Evolutionary conservation across 1,140 invertebrate species (phyloP).

Genomic region (Drosophila albomicans): DNA sequence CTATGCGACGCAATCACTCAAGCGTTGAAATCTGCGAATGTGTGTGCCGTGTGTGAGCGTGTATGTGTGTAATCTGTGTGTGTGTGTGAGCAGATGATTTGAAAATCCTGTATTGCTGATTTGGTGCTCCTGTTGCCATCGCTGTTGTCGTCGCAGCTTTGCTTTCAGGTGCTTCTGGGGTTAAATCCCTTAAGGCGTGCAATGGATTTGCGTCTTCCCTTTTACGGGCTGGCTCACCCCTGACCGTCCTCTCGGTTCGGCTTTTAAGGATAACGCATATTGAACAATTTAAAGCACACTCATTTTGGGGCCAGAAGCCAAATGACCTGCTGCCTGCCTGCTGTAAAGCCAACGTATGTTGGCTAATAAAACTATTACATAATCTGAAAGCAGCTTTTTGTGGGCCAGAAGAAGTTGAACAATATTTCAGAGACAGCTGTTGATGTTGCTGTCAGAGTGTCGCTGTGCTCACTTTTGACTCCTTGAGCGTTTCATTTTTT

Average conservation of each 20-base stretch:
- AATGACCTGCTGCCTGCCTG: neutral
- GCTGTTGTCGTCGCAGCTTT: slow-evolving; percentile 69
- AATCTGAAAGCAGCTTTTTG: slow-evolving; percentile 2
- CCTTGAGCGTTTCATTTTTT: slow-evolving; percentile 35
- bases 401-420: neutral
- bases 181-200: slow-evolving; percentile 72
- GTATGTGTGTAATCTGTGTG: slow-evolving; percentile 3
- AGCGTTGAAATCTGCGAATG: slow-evolving; percentile 74
- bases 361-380: slow-evolving; percentile 21
- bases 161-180: slow-evolving; percentile 71
- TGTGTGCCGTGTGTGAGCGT: slow-evolving; percentile 29
- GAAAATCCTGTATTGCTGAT: slow-evolving; percentile 82
- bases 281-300: slow-evolving; percentile 42
- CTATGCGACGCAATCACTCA: slow-evolving; percentile 79
- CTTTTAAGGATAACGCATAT: slow-evolving; percentile 34
- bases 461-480: slow-evolving; percentile 35
- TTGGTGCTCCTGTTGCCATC: slow-evolving; percentile 54
- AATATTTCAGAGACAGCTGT: slow-evolving; percentile 18
- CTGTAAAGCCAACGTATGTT: neutral
- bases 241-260: neutral
- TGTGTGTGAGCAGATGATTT: slow-evolving; percentile 67
- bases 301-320: slow-evolving; percentile 17
- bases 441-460: slow-evolving; percentile 28
- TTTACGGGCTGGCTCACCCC: neutral
- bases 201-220: slow-evolving; percentile 63